These are phyloP conservation scores for Serilophus lunatus DNA, from an alignment of 2,113 vertebrate species.

Conservation along the genomic window DNA sequence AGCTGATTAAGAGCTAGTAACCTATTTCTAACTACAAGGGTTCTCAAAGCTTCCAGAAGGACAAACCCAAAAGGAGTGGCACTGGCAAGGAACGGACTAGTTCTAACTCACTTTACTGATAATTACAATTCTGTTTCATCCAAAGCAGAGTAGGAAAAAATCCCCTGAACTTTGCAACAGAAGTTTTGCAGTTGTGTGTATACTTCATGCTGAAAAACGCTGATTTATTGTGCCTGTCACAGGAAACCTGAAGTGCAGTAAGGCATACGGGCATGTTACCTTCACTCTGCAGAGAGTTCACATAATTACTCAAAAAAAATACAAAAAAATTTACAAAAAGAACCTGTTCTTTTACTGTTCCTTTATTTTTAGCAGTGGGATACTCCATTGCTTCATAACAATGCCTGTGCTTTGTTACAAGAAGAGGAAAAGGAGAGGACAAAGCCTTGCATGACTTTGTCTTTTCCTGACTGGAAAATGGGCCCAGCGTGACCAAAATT, in stretches of 20 bases:
- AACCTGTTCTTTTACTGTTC: not conserved
- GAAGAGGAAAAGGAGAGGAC: not conserved
- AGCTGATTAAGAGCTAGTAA: slow-evolving; percentile 44
- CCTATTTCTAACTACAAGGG: slow-evolving; percentile 36
- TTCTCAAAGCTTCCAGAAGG: slow-evolving; percentile 49
- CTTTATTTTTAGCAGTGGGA: not conserved
- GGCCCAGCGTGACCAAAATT: not conserved
- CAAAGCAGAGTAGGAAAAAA: not conserved
- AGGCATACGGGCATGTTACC: rapidly evolving
- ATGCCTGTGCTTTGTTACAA: not conserved
- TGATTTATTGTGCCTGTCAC: not conserved
- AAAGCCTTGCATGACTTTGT: not conserved
- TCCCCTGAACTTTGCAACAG: not conserved
- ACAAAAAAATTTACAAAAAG: not conserved
- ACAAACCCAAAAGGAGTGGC: slow-evolving; percentile 20
- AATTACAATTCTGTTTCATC: slow-evolving; percentile 1
- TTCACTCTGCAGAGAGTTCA: not conserved
- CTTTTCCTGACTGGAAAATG: not conserved
- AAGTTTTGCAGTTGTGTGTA: not conserved
- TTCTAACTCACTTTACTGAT: not conserved
- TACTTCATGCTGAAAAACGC: not conserved
- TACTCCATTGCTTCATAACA: not conserved
- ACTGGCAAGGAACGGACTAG: not conserved
- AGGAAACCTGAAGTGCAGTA: not conserved
- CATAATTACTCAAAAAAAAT: not conserved